Evolutionary conservation across 1,140 invertebrate genomes (phyloP).

Genomic region (Planococcus citri): DNA sequence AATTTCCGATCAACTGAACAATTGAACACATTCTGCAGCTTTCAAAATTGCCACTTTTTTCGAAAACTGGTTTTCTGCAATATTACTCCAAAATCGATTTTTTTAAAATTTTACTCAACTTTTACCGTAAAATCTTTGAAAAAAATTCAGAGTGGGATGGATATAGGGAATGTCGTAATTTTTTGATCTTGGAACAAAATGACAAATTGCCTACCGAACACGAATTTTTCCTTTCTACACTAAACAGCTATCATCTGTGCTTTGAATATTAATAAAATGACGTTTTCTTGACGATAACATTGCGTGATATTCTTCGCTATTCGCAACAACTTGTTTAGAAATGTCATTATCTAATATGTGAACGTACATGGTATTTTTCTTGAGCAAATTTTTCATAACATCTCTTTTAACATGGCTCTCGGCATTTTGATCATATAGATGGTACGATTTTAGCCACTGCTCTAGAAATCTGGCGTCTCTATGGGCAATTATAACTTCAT

Average conservation of each 20-base stretch:
- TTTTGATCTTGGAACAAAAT: too few species aligned
- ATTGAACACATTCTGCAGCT: too few species aligned
- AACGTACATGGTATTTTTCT: neutral
- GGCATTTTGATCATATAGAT: constrained; percentile 25
- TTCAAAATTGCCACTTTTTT: too few species aligned
- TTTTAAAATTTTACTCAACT: too few species aligned
- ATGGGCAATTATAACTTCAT: constrained; percentile 31
- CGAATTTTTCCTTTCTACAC: neutral
- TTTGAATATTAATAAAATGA: neutral
- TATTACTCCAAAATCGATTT: too few species aligned
- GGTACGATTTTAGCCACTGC: constrained; percentile 31
- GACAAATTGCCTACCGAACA: too few species aligned
- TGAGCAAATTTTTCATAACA: neutral
- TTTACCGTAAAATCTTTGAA: too few species aligned
- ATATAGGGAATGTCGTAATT: too few species aligned
- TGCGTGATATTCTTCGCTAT: neutral
- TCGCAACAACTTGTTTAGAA: neutral
- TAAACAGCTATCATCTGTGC: neutral
- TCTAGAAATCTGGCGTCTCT: constrained; percentile 31
- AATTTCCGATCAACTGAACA: too few species aligned
- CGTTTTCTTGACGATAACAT: neutral
- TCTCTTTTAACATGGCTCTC: neutral
- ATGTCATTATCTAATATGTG: neutral
- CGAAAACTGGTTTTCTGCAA: too few species aligned
- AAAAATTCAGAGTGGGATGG: too few species aligned